phyloP scores from a whole-genome alignment of 2,888 invertebrate genomes.

The Tetranychus piercei region DNA sequence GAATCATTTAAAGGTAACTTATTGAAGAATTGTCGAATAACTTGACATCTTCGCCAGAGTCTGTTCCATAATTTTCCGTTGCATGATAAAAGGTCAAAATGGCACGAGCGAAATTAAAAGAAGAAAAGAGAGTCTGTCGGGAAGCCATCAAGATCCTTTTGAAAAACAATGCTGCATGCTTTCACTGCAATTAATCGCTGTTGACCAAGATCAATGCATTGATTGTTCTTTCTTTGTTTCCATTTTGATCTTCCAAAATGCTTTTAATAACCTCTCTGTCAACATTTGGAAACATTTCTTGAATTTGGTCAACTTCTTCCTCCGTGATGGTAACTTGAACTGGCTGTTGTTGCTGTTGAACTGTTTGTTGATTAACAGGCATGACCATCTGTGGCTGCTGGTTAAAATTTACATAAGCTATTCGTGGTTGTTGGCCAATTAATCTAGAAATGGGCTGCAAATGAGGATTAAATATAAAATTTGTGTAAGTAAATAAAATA shows the following conservation, averaged over 20 bases:
- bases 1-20: no score
- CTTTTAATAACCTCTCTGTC: conserved; percentile 80
- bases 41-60: no score
- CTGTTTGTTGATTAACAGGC: neutral
- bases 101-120: no score
- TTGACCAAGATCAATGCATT: conserved; percentile 70
- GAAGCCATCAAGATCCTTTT: no score
- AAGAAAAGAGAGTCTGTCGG: no score
- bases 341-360: conserved; percentile 4
- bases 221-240: conserved; percentile 73
- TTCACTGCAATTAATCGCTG: neutral
- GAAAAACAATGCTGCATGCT: no score
- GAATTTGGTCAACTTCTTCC: conserved; percentile 35
- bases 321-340: conserved; percentile 17
- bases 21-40: no score
- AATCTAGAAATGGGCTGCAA: neutral
- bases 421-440: neutral
- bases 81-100: no score
- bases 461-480: no score
- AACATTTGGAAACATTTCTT: conserved; percentile 90
- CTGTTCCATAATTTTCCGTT: no score
- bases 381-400: neutral
- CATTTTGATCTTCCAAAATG: conserved; percentile 67
- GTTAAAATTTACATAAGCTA: conserved; percentile 3
- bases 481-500: no score